These are phyloP conservation scores for Emydura subglobosa DNA, from an alignment of 2,113 vertebrate genomes.

Conservation along the genomic window DNA sequence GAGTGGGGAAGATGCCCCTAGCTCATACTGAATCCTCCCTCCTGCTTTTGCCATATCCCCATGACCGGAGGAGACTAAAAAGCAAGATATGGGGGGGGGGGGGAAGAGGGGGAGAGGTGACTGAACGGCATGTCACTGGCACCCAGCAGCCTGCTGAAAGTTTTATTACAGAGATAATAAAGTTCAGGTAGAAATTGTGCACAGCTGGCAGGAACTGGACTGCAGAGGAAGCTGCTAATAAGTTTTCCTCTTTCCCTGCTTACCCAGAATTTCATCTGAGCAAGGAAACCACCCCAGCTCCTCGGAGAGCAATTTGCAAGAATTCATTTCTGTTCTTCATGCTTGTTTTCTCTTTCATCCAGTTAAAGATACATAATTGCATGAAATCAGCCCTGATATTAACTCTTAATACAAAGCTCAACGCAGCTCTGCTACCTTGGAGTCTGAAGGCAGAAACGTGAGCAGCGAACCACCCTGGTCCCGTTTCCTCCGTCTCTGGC, in stretches of 20 bases:
- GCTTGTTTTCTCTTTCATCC: constrained; percentile 9
- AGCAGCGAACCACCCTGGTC: neutral
- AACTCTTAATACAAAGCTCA: neutral
- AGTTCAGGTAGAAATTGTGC: neutral
- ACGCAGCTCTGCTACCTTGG: fast-evolving
- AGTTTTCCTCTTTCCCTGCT: neutral
- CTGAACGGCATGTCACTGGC: neutral
- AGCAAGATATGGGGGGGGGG: neutral
- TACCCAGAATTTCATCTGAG: neutral
- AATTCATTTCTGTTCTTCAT: neutral
- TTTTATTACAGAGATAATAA: neutral
- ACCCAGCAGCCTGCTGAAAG: neutral
- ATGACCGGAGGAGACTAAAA: neutral
- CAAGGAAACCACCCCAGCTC: neutral
- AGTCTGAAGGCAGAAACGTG: neutral
- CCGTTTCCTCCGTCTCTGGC: neutral
- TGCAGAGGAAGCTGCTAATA: neutral
- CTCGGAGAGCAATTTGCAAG: neutral
- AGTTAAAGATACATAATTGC: constrained; percentile 20
- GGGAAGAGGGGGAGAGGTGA: neutral
- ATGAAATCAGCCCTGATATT: neutral
- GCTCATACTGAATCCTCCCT: neutral
- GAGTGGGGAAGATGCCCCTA: neutral
- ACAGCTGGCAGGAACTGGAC: neutral
- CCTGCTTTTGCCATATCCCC: neutral